Evolutionary conservation across 2,888 invertebrate genomes (phyloP), one percentile per base, ranked within the genome.

Genomic region (Polyploca ridens): DNA sequence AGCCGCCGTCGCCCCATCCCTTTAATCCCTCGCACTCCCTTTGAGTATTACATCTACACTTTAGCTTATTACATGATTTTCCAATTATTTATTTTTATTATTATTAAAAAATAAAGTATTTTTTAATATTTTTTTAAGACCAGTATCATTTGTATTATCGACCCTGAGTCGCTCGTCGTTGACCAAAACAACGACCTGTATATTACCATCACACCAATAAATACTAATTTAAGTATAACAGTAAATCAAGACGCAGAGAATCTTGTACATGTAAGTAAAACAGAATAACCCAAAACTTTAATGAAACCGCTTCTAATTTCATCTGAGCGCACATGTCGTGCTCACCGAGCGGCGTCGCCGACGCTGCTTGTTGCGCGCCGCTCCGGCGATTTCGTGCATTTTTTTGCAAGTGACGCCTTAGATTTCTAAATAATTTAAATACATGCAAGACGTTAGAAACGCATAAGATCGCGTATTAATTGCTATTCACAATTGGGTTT

Each of bases 351-450:
- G 2, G 44, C 46, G 46, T 41, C 41, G 46, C 46, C 46, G 46
- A 19, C 54, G 82, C 76, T 79, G 73, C 69, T 41, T 14, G 61
- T 27, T 13, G 74, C 82, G 88, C 83, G 82, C 76, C 90, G 92
- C 91, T 90, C 78, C 86, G 90, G 58, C 90, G 93, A 86, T 89
- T 90, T 90, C 90, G 88, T 91, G 87, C 91, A 88, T 88, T 92
- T 93, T 90, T 87, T 87, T 44, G 85, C 91, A 90, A 88, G 83
- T 87, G 91, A 88, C 87, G 86, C 87, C 88, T 87, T 80, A 80
- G 91, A 88, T 93, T 93, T 93, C 93, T 93, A 93, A 93, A 93
- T 92, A 90, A 93, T 93, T 92, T 93, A 91, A 92, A 93, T 93
- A 91, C 89, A 86, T 84, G 90, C 91, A 91, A 90, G 91, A 88